phyloP scores from a whole-genome alignment of 2,888 invertebrate genomes.

The Eilema depressum region DNA sequence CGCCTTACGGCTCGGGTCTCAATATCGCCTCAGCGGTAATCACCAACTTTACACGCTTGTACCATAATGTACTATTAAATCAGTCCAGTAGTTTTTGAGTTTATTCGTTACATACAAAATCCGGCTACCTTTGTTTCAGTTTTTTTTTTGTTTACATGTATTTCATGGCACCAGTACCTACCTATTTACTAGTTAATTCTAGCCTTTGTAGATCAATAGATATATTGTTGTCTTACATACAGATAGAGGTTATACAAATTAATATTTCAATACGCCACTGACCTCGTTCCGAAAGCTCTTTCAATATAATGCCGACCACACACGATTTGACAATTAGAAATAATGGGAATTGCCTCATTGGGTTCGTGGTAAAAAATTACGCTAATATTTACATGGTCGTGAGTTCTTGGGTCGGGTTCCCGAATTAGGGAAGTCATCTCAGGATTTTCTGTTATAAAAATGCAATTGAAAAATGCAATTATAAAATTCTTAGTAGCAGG shows the following conservation, averaged over 20 bases:
- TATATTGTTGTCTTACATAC: conserved; percentile 20
- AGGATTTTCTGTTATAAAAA: too few relatives aligned
- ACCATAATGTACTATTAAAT: too few relatives aligned
- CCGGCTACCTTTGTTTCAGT: too few relatives aligned
- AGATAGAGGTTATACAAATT: conserved; percentile 11
- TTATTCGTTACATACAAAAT: too few relatives aligned
- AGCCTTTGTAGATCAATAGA: conserved; percentile 15
- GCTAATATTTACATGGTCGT: not conserved
- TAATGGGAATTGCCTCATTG: not conserved
- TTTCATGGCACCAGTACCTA: conserved; percentile 25
- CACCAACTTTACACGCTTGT: too few relatives aligned
- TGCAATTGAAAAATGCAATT: too few relatives aligned
- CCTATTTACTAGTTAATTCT: conserved; percentile 27
- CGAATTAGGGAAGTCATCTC: not conserved
- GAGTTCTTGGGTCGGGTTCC: not conserved
- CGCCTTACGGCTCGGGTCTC: too few relatives aligned
- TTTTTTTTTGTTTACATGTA: conserved; percentile 11
- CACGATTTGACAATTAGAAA: not conserved
- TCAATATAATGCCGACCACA: not conserved
- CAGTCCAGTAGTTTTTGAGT: too few relatives aligned
- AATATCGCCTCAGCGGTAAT: too few relatives aligned
- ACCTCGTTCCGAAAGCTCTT: conserved; percentile 5
- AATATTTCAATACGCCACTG: conserved; percentile 1
- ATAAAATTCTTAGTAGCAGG: too few relatives aligned
- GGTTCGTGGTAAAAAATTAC: not conserved